Evolutionary conservation across 2,797 vertebrate genomes (phyloP).

Genomic region (Anguilla marmorata): DNA sequence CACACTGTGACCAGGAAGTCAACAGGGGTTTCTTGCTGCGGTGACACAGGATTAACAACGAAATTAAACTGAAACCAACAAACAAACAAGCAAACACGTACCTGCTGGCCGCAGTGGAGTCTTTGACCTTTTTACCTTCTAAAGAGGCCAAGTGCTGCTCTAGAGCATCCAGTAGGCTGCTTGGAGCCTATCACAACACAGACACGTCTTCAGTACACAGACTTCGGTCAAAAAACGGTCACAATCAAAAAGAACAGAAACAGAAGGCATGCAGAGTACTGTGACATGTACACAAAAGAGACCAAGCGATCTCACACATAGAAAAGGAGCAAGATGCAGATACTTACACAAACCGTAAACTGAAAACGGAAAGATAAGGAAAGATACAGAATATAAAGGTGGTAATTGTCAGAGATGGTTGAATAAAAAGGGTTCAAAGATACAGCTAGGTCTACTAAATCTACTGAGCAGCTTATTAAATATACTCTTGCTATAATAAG

Average conservation of each 20-base stretch:
- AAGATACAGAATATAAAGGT: constrained; percentile 83
- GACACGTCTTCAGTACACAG: constrained; percentile 40
- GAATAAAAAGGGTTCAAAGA: constrained; percentile 43
- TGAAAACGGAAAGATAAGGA: constrained; percentile 80
- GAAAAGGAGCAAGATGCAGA: constrained; percentile 70
- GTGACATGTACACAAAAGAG: constrained; percentile 36
- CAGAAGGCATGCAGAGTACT: constrained; percentile 44
- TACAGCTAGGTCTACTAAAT: constrained; percentile 8
- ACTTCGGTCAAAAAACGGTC: constrained; percentile 42
- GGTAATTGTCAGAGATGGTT: constrained; percentile 69
- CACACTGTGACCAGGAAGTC: background rate
- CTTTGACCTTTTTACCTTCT: constrained; percentile 99
- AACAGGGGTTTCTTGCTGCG: background rate
- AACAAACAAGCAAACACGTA: constrained; percentile 49
- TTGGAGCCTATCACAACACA: constrained; percentile 82
- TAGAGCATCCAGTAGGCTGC: constrained; percentile 91
- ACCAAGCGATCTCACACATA: constrained; percentile 47
- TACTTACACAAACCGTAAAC: constrained; percentile 80
- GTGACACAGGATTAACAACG: background rate
- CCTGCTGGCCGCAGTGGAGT: constrained; percentile 98
- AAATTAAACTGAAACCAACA: background rate
- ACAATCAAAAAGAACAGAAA: constrained; percentile 39
- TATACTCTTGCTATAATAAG: background rate
- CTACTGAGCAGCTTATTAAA: background rate
- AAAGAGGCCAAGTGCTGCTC: constrained; percentile 97